A percentile compares a stretch with the other conserved stretches of the same genome.
These are phyloP conservation scores for Parazoanthus atlanticus DNA, from an alignment of 92 coral and sea anemone genomes.

Conservation along the genomic window DNA sequence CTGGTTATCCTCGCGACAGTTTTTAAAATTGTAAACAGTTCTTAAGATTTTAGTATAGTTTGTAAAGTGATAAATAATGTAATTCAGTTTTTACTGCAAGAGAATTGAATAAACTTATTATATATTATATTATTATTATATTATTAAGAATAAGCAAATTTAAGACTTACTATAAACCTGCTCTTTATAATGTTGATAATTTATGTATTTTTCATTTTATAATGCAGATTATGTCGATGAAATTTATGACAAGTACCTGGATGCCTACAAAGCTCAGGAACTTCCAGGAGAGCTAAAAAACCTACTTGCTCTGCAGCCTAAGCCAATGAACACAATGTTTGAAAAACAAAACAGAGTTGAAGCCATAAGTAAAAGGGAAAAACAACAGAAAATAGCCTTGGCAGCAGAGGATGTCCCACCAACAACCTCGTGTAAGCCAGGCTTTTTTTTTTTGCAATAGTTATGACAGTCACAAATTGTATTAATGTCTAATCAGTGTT, in stretches of 20 bases:
- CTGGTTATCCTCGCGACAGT: background rate
- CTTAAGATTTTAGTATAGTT: no score
- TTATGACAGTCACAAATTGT: background rate
- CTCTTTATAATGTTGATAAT: background rate
- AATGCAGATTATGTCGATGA: conserved; percentile 55
- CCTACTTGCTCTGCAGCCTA: conserved; percentile 39
- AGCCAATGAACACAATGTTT: conserved; percentile 47
- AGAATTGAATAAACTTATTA: no score
- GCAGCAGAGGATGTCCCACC: conserved; percentile 28
- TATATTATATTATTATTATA: no score
- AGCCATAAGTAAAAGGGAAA: conserved; percentile 16
- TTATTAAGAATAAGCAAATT: no score
- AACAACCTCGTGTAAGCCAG: background rate
- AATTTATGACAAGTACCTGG: conserved; percentile 40
- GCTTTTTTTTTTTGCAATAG: background rate
- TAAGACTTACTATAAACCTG: background rate
- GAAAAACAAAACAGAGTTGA: conserved; percentile 42
- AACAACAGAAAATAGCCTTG: conserved; percentile 17
- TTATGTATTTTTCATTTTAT: background rate
- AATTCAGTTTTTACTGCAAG: no score
- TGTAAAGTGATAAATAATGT: no score
- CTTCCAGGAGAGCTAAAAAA: conserved; percentile 32
- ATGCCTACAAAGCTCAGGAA: conserved; percentile 24
- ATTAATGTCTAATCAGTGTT: background rate
- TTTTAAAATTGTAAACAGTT: no score